Base-by-base conservation (phyloP, 64 coral and sea anemone genomes). In the Trachythela sp. region DNA sequence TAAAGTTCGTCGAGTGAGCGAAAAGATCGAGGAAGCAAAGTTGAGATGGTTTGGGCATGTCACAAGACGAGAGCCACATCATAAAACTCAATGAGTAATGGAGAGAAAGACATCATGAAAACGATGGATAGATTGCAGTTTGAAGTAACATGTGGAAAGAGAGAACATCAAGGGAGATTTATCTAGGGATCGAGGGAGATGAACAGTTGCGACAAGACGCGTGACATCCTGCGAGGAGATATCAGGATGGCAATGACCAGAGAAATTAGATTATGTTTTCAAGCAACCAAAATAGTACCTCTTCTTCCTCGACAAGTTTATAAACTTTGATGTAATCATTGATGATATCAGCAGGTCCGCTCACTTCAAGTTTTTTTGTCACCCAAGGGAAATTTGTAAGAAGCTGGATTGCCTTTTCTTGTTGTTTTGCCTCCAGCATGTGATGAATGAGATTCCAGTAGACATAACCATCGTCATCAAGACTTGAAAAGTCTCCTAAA, bases 401-500 rank as follows among this genome's bases (percentile, higher is more conserved):
- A 43, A 98, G 89, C 1, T 92, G 34, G 0, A 85, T 31, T 50
- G 95, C 91, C 33, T 89, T 85, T n/a, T 90, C 22, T 24, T 91
- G n/a, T 86, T 90, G 84, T 24, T 89, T 83, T 24, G 91, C 93
- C 85, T 90, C 88, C 9, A 94, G 27, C 91, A 98, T 94, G 89
- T 98, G 95, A 43, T 80, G 34, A 9, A 94, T 48, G 3, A 98
- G 91, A 58, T 98, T 94, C 93, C 92, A 94, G 67, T 94, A 86
- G 59, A 98, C 92, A 58, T 98, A 98, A 4, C 93, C 93, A 93
- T 98, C 95, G 84, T 93, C 87, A 17, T 49, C 48, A 59, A 98
- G 85, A 5, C 84, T 86, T 39, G 87, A 34, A 86, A 98, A 91
- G 10, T 91, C 86, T 20, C 86, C 95, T 97, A 56, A 10, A 24